Evolutionary conservation across 2,797 vertebrate species (phyloP), one percentile per base, ranked within the genome.

Genomic region (Eutrigla gurnardus): DNA sequence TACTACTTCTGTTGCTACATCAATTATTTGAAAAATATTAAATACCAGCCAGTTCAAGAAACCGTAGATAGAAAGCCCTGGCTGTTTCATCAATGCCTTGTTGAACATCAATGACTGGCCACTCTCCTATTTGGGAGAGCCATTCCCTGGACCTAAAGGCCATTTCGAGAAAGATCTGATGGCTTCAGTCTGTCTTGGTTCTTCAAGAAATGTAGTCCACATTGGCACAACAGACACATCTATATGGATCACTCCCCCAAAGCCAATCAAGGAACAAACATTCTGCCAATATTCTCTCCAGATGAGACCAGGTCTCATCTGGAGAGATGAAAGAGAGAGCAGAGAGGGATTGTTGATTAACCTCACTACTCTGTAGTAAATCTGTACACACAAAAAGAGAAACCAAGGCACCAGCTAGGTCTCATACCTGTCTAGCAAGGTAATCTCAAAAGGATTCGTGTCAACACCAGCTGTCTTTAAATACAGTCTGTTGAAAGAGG

Each of bases 201-300:
- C 61, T 82, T 87, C 83, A 74, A 86, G 84, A 90, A 84, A 89
- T 87, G 85, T 86, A 89, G 93, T 90, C 86, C 90, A 88, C 86
- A 86, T 75, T 60, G 80, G 61, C 83, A 86, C 85, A 86, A 70
- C 80, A 85, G 90, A 90, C 86, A 87, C 89, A 92, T 90, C 85
- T 91, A 88, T 92, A 93, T 90, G 80, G 90, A 92, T 93, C 59
- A 73, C 82, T 89, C 88, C 85, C 61, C 75, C 70, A 82, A 82
- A 92, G 88, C 91, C 92, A 93, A 93, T 93, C 92, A 92, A 82
- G 83, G 87, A 88, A 88, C 90, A 93, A 91, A 91, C 86, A 89
- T 83, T 90, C 86, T 90, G 90, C 88, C 92, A 90, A 91, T 92
- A 92, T 89, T 91, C 88, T 82, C 90, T 77, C 78, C 88, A 91